Evolutionary conservation across 2,888 invertebrate species (phyloP).

Genomic region (Gymnocheta viridis): DNA sequence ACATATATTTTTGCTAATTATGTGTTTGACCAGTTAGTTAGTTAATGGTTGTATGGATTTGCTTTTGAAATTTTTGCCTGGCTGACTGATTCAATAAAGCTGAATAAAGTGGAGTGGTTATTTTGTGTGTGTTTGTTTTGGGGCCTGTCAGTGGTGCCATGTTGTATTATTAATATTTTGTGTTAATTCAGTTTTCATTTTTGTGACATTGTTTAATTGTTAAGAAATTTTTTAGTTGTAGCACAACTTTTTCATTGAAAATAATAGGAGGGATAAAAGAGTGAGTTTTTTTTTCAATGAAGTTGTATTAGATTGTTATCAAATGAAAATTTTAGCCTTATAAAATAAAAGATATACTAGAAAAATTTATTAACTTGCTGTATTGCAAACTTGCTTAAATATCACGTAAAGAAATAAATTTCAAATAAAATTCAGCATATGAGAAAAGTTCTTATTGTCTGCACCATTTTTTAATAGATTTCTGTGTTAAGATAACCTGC

Average conservation of each 20-base stretch:
- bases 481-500: constrained; percentile 4
- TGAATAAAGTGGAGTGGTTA: constrained; percentile 26
- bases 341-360: constrained; percentile 8
- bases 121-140: constrained; percentile 70
- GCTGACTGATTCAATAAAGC: constrained; percentile 51
- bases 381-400: constrained; percentile 8
- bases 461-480: constrained; percentile 52
- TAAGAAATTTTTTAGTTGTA: constrained; percentile 49
- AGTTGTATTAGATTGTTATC: constrained; percentile 66
- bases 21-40: constrained; percentile 64
- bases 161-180: constrained; percentile 70
- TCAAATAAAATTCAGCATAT: not conserved
- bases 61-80: constrained; percentile 61
- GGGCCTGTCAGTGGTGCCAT: constrained; percentile 69
- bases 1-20: constrained; percentile 73
- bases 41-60: constrained; percentile 73
- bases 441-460: not conserved
- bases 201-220: constrained; percentile 70
- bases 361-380: not conserved
- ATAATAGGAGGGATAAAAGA: constrained; percentile 15
- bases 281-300: constrained; percentile 34
- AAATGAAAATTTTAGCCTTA: constrained; percentile 55
- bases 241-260: constrained; percentile 36
- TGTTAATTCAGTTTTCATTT: constrained; percentile 75
- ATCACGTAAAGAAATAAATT: not conserved